Conservation (phyloP, 2,888 invertebrate species). For the Drosophila pullipes region DNA sequence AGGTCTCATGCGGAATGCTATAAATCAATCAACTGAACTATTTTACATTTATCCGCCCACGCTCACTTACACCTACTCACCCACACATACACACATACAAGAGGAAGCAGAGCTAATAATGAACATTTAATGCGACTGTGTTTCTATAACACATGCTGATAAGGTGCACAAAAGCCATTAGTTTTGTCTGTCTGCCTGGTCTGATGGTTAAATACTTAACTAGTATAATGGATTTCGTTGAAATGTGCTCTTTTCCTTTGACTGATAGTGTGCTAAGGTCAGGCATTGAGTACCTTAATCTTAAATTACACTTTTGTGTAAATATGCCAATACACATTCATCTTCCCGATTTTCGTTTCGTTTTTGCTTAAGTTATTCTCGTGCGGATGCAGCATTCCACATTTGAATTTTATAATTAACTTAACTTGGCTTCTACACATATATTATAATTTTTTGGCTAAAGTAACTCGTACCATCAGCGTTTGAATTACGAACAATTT, state of each 20-base stretch:
- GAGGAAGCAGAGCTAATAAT: conserved; percentile 9
- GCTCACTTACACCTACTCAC: conserved; percentile 5
- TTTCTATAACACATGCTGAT: conserved; percentile 19
- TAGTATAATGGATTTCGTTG: conserved; percentile 26
- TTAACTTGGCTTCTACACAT: background rate
- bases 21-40: conserved; percentile 54
- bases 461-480: conserved; percentile 8
- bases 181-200: background rate
- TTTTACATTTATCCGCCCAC: conserved; percentile 22
- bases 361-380: background rate
- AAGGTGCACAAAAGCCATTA: conserved; percentile 26
- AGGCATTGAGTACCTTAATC: background rate
- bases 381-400: conserved; percentile 11
- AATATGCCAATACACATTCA: background rate
- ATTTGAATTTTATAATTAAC: background rate
- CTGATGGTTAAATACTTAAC: background rate
- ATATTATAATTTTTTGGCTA: background rate
- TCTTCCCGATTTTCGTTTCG: conserved; percentile 24
- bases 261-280: background rate
- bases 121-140: conserved; percentile 11
- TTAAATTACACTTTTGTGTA: background rate
- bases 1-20: conserved; percentile 19
- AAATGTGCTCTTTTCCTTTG: background rate
- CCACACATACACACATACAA: conserved; percentile 13
- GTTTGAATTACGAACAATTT: conserved; percentile 1